Evolutionary conservation across 1,140 invertebrate species (phyloP), one percentile per base, ranked within the genome.

Genomic region (Aphaenogaster floridana): DNA sequence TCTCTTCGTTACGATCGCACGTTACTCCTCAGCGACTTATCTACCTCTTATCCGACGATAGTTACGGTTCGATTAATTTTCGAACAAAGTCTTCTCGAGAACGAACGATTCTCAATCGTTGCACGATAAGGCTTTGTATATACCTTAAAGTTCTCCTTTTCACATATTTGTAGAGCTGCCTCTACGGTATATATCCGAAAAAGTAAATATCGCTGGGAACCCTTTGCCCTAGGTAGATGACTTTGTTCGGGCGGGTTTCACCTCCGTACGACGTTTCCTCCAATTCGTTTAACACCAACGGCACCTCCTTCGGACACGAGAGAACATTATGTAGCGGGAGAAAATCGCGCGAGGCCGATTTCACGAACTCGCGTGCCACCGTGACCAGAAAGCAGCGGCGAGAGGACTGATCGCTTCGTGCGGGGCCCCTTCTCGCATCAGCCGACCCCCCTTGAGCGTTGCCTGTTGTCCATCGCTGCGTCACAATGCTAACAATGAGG

Each of bases 321-420:
- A 48, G 15, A 83, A 42, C 42, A 84, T 72, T 48, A 11, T 54
- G 17, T 5, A 61, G 4, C 52, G 8, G 2, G n/a, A 74, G 21
- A 74, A 84, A 84, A 84, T 74, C 39, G 45, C 8, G 42, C 54
- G 36, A 68, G 34, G 42, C 11, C 39, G 15, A 84, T 63, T 61
- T 84, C 42, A 50, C 69, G 42, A 84, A 34, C 54, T 61, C 54
- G 80, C 54, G 54, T 76, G 54, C 54, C 54, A 45, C 66, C 69
- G 57, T 54, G 34, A 74, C 28, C 54, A 57, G 80, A 84, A 84
- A 63, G 54, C 80, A 50, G 42, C 80, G 34, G 69, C 69, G 54
- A 72, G 45, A 61, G 69, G 54, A 84, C 80, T 84, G 80, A 84
- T 76, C 80, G 80, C 28, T 28, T 28, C 28, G 28, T 28, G 3